Conservation (phyloP, 2,797 vertebrate species). For the Syngnathus rostellatus region DNA sequence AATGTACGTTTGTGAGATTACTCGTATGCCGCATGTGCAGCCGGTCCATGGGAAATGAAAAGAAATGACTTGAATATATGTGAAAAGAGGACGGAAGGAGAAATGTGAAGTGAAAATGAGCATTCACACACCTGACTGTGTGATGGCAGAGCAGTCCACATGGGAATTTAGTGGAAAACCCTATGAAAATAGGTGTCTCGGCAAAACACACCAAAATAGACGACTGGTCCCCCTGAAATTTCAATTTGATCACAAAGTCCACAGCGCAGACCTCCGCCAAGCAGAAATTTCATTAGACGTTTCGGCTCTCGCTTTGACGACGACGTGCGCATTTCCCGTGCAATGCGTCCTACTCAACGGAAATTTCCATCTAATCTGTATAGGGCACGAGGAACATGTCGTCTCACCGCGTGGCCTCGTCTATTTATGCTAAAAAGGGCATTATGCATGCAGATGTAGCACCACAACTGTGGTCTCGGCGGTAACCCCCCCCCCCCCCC, state of each 20-base stretch:
- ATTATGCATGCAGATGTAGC: constrained; percentile 60
- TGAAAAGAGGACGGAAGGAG: neutral
- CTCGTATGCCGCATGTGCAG: neutral
- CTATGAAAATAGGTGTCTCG: neutral
- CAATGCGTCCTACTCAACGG: neutral
- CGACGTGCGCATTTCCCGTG: too few species aligned
- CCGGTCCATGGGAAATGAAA: constrained; percentile 36
- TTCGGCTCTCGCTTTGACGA: neutral
- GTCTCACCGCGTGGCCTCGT: constrained; percentile 1
- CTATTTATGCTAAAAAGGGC: constrained; percentile 52
- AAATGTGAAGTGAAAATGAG: neutral
- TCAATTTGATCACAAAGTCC: neutral
- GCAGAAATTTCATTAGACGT: too few species aligned
- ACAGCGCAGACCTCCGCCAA: neutral
- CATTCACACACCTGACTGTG: neutral
- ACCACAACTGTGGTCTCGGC: constrained; percentile 55
- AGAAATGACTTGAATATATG: constrained; percentile 25
- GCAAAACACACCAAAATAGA: neutral
- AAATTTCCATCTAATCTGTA: neutral
- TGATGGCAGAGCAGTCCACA: neutral
- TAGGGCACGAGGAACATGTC: neutral
- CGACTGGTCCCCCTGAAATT: neutral
- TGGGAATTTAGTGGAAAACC: neutral
- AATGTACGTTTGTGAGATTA: neutral
- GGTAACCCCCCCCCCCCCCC: constrained; percentile 23